phyloP scores from a whole-genome alignment of 2,888 invertebrate genomes.

The Chloromyia formosa region DNA sequence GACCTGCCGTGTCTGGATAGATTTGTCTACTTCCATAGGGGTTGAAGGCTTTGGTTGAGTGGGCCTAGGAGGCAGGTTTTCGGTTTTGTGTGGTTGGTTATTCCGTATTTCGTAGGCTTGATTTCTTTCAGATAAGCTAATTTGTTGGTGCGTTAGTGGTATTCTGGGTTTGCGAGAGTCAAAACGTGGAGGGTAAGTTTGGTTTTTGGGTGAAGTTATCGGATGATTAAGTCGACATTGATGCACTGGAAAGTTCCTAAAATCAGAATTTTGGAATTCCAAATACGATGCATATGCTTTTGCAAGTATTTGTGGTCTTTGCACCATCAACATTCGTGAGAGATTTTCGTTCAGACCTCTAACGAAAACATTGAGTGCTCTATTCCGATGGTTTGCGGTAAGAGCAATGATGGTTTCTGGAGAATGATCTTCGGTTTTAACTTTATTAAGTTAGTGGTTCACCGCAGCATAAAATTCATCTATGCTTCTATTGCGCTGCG shows the following conservation, averaged over 20 bases:
- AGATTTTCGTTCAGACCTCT: slow-evolving; percentile 9
- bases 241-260: neutral
- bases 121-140: neutral
- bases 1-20: slow-evolving; percentile 27
- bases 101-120: neutral
- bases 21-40: slow-evolving; percentile 41
- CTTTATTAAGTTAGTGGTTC: slow-evolving; percentile 25
- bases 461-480: slow-evolving; percentile 25
- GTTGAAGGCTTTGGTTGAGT: slow-evolving; percentile 12
- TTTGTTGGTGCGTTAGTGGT: neutral
- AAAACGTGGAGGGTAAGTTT: neutral
- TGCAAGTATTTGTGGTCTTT: slow-evolving; percentile 5
- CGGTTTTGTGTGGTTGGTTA: neutral
- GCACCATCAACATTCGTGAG: slow-evolving; percentile 2
- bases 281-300: slow-evolving; percentile 25
- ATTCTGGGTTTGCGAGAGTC: neutral
- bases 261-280: neutral
- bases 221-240: neutral
- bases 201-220: neutral
- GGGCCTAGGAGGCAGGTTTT: neutral
- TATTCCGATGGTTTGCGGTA: neutral
- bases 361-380: slow-evolving; percentile 3
- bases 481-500: slow-evolving; percentile 1
- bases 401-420: slow-evolving; percentile 13
- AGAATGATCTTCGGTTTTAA: slow-evolving; percentile 1